These are phyloP conservation scores for Troides aeacus DNA, from an alignment of 2,888 invertebrate species.

Conservation along the genomic window DNA sequence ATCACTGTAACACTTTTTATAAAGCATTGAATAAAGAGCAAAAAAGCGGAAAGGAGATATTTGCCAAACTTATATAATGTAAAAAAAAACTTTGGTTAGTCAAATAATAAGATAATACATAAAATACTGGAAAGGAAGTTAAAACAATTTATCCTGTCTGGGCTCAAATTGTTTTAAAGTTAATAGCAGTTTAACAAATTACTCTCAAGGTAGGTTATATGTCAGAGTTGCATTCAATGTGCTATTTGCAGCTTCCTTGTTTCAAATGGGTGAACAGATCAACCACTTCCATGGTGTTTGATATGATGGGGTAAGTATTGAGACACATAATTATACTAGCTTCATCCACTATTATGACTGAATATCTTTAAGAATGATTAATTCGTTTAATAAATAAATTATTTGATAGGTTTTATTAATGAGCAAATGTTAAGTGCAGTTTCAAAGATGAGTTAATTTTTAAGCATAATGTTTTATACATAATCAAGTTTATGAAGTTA, in stretches of 20 bases:
- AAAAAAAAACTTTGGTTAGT: no score
- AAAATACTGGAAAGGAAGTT: background rate
- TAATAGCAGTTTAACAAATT: constrained; percentile 76
- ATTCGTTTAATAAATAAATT: no score
- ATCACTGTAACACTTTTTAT: no score
- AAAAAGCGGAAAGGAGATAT: no score
- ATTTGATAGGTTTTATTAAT: no score
- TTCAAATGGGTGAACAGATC: constrained; percentile 76
- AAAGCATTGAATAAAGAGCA: no score
- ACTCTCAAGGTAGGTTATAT: constrained; percentile 87
- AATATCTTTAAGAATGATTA: constrained; percentile 1
- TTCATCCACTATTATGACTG: constrained; percentile 59
- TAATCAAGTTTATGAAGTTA: no score
- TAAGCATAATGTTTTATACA: no score
- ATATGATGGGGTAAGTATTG: constrained; percentile 50
- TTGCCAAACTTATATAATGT: no score
- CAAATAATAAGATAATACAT: no score
- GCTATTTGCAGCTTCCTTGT: constrained; percentile 82
- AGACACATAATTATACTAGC: constrained; percentile 68
- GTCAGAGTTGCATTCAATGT: constrained; percentile 92
- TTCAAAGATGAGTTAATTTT: no score
- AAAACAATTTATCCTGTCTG: constrained; percentile 55
- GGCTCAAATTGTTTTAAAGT: constrained; percentile 65
- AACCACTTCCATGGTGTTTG: constrained; percentile 40
- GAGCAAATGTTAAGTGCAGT: no score